These are phyloP conservation scores for Latrodectus geometricus DNA, from an alignment of 1,140 invertebrate species.

Conservation along the genomic window DNA sequence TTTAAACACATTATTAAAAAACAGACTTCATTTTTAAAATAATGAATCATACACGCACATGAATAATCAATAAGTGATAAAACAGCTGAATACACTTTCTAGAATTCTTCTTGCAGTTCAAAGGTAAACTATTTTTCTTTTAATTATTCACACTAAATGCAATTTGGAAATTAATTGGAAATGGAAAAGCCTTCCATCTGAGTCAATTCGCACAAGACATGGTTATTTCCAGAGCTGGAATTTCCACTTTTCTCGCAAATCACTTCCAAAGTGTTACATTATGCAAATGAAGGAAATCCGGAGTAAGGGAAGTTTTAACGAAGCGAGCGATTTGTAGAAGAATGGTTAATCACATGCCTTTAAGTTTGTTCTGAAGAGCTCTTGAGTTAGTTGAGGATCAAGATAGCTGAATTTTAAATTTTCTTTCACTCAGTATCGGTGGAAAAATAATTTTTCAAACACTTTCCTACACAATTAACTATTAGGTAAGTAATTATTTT, in stretches of 20 bases:
- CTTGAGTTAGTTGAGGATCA: background rate
- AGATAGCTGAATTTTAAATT: no score
- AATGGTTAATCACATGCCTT: slow-evolving; percentile 17
- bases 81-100: no score
- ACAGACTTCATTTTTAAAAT: no score
- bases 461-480: background rate
- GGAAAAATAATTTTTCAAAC: background rate
- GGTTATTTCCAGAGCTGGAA: background rate
- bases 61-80: no score
- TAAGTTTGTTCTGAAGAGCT: background rate
- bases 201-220: background rate
- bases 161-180: no score
- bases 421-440: background rate
- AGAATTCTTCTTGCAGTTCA: no score
- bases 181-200: no score
- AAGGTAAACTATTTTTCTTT: no score
- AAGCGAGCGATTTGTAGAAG: background rate
- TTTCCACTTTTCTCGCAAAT: background rate
- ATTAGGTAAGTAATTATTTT: no score
- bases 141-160: no score
- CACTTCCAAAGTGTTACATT: slow-evolving; percentile 6
- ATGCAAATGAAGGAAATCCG: slow-evolving; percentile 57
- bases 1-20: no score
- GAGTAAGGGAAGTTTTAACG: slow-evolving; percentile 39
- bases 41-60: no score